phyloP scores from a whole-genome alignment of 2,888 invertebrate genomes.

The Machimus atricapillus region DNA sequence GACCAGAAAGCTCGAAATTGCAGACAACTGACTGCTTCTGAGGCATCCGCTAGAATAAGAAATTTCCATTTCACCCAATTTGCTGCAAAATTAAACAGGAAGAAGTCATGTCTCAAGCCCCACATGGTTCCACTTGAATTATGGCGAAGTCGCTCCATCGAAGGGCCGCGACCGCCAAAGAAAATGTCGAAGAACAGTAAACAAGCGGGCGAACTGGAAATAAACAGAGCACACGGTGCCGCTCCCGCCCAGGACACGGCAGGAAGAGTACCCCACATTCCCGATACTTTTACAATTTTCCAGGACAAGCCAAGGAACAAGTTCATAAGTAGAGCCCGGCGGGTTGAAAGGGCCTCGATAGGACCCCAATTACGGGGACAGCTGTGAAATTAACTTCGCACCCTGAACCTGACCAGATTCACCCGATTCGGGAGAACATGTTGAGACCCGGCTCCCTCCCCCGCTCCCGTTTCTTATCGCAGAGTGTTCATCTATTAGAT shows the following conservation, averaged over 20 bases:
- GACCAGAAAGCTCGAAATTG: not conserved
- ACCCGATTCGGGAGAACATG: not conserved
- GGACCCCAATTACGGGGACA: slow-evolving; percentile 1
- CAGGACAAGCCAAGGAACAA: not conserved
- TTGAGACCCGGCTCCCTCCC: not conserved
- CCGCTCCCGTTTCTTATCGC: not conserved
- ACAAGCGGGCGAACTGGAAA: not conserved
- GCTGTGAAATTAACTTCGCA: not conserved
- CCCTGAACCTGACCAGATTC: not conserved
- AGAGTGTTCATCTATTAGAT: slow-evolving; percentile 27
- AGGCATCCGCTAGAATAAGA: not conserved
- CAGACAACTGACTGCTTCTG: not conserved
- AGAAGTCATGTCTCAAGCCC: not conserved
- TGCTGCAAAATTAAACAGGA: not conserved
- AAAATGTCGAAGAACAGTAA: not conserved
- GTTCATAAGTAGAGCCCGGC: not conserved
- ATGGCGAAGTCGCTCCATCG: not conserved
- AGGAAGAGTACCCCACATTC: not conserved
- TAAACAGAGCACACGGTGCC: not conserved
- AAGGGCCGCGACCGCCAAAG: not conserved
- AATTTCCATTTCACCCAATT: not conserved
- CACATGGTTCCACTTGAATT: not conserved
- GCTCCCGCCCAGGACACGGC: not conserved
- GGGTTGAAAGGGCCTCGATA: not conserved
- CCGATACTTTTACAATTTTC: not conserved